Evolutionary conservation across 2,888 invertebrate species (phyloP).

Genomic region (Leptinotarsa rubiginosa): DNA sequence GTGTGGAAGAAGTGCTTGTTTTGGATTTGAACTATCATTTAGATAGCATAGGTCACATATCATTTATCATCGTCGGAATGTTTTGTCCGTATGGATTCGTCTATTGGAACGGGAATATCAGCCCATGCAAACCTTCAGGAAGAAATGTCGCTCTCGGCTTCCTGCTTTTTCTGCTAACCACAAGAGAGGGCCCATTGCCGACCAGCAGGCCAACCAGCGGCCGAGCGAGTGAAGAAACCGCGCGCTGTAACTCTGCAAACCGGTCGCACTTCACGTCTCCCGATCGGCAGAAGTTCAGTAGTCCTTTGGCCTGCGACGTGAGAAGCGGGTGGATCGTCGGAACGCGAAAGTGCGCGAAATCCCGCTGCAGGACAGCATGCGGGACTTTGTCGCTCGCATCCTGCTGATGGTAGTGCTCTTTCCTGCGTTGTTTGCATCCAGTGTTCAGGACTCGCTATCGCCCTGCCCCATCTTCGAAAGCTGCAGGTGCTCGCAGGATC

Average conservation of each 20-base stretch:
- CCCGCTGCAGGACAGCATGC: constrained; percentile 44
- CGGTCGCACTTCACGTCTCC: constrained; percentile 35
- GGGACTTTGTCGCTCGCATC: constrained; percentile 31
- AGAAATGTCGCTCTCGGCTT: too few relatives aligned
- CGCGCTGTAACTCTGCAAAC: constrained; percentile 43
- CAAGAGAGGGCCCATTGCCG: too few relatives aligned
- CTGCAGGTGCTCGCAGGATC: constrained; percentile 55
- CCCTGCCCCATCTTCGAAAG: constrained; percentile 48
- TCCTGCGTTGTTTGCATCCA: constrained; percentile 26
- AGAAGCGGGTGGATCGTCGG: constrained; percentile 33
- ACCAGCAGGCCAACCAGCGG: too few relatives aligned
- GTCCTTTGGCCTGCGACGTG: constrained; percentile 46
- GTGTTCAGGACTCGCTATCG: constrained; percentile 42
- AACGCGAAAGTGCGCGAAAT: constrained; percentile 41
- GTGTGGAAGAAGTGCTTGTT: too few relatives aligned
- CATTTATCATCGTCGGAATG: too few relatives aligned
- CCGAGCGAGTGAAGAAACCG: constrained; percentile 24
- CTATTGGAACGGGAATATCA: too few relatives aligned
- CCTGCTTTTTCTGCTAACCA: too few relatives aligned
- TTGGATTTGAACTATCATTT: too few relatives aligned
- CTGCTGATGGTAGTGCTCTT: constrained; percentile 30
- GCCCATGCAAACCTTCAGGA: too few relatives aligned
- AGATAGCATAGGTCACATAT: too few relatives aligned
- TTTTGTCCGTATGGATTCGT: too few relatives aligned
- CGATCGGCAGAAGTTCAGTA: constrained; percentile 44